Conservation (phyloP, 2,797 vertebrate genomes). For the Phrynocephalus guinanensis region DNA sequence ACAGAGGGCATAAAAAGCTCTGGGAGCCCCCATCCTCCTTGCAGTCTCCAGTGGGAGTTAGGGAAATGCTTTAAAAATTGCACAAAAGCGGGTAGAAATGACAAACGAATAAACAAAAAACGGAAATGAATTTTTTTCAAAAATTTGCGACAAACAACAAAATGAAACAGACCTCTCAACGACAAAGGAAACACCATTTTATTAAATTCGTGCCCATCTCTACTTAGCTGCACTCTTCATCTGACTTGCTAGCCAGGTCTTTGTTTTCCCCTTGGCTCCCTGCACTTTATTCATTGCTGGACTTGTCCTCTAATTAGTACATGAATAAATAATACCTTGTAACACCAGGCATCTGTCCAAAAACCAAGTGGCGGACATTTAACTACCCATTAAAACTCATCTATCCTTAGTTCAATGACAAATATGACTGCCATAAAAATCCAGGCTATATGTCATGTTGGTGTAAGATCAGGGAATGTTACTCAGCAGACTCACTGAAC, state of each 20-base stretch:
- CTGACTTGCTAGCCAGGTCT: not conserved
- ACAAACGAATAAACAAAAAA: no score
- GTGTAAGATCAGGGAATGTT: constrained; percentile 29
- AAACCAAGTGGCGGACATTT: constrained; percentile 24
- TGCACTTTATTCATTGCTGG: constrained; percentile 12
- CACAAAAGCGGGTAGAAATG: no score
- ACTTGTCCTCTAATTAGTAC: constrained; percentile 29
- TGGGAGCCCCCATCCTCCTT: no score
- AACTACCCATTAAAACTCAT: constrained; percentile 44
- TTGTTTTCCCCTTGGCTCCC: rapidly evolving
- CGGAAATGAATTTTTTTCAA: no score
- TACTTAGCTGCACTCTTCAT: not conserved
- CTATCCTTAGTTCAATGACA: constrained; percentile 34
- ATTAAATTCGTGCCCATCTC: no score
- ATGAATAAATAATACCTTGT: constrained; percentile 38
- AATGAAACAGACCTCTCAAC: no score
- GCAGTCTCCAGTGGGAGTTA: no score
- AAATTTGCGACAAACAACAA: no score
- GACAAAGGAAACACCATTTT: no score
- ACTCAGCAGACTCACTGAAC: constrained; percentile 52
- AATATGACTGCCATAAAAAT: constrained; percentile 53
- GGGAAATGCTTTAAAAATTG: no score
- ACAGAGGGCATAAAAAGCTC: no score
- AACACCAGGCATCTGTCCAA: constrained; percentile 33
- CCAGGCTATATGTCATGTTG: constrained; percentile 49